These are phyloP conservation scores for Eremobia ochroleuca DNA, from an alignment of 2,888 invertebrate genomes.

Conservation along the genomic window DNA sequence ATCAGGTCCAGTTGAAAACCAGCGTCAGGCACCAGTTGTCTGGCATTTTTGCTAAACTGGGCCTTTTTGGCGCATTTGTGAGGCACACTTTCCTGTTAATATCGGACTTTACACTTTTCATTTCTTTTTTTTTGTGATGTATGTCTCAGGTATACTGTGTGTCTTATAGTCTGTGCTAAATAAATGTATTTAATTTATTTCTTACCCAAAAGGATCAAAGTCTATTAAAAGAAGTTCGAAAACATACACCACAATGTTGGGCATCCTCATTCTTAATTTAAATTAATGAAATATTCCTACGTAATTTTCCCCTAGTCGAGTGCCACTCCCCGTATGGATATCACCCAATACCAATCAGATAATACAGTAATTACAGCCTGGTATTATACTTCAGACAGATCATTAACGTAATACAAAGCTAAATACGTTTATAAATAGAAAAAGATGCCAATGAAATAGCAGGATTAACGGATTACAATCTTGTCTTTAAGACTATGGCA, in stretches of 20 bases:
- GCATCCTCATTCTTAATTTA: background rate
- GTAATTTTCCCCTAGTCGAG: background rate
- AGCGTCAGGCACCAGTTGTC: no score
- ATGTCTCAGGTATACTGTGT: no score
- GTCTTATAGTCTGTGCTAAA: no score
- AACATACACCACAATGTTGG: background rate
- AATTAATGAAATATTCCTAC: background rate
- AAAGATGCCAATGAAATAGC: constrained; percentile 40
- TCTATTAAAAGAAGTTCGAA: background rate
- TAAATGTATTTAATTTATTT: no score
- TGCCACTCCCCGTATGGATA: constrained; percentile 24
- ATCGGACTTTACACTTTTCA: no score
- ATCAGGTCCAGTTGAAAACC: no score
- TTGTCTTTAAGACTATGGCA: background rate
- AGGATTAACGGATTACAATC: constrained; percentile 43
- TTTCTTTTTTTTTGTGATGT: no score
- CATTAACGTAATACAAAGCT: constrained; percentile 32
- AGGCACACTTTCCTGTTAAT: no score
- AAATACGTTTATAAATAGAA: constrained; percentile 46
- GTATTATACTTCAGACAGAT: constrained; percentile 25
- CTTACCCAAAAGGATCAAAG: no score
- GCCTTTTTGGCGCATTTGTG: no score
- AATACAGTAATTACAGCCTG: constrained; percentile 27
- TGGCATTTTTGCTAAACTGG: no score
- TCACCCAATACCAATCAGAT: constrained; percentile 34